Base-by-base conservation (phyloP, 2,888 invertebrate species). In the Gonocerus acuteangulatus region DNA sequence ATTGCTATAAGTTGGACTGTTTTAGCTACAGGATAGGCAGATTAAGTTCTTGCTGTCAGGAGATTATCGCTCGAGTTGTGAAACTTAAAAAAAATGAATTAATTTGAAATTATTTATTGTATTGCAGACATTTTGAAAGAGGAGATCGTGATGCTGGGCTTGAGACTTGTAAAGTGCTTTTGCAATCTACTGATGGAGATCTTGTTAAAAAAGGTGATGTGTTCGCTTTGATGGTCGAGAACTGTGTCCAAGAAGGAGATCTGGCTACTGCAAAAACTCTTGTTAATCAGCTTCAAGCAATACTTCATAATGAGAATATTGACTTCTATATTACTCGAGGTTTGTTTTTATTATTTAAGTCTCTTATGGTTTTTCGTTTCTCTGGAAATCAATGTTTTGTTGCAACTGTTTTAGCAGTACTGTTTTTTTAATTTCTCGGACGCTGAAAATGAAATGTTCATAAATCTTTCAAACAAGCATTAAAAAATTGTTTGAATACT, bases 111-210 rank as follows among this genome's bases (percentile, higher is more conserved):
- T n/a, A n/a, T n/a, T n/a, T n/a, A n/a, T n/a, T n/a, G n/a, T n/a
- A n/a, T 47, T 70, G 48, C 69, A 83, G 83, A 66, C 72, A 77
- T 32, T 81, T 83, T 68, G 78, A 80, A 44, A 75, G 77, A 54
- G 75, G 74, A 2, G 81, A 82, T 69, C 76, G 79, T 1, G 80
- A 80, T 2, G 76, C 80, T 57, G 81, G 82, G 2, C 73, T 84
- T 67, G 74, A 76, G 64, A 79, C 80, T 65, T 78, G 82, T 63
- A 80, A 80, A 60, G 77, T 78, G 45, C 70, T 85, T 62, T 72
- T 84, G 18, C 65, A 63, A 52, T 74, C 76, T 61, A 76, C 78
- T 42, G 73, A 75, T 4, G 73, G 76, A 59, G 72, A 79, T 59
- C 62, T 69, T 34, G 78, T 83, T 16, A 72, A 81, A 42, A 71